Evolutionary conservation across 2,888 invertebrate species (phyloP).

Genomic region (Amiota minor): DNA sequence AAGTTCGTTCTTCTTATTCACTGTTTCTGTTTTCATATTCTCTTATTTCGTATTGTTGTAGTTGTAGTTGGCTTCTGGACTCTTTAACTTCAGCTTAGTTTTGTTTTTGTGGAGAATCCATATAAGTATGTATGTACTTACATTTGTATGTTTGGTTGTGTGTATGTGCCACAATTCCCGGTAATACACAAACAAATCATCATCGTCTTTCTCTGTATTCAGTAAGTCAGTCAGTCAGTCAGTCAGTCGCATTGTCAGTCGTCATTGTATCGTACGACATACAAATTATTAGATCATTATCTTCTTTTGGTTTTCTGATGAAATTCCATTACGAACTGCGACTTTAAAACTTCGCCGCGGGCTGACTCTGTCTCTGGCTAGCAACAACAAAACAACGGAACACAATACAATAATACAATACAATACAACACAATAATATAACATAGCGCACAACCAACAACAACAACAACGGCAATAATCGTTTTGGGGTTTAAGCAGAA

Average conservation of each 20-base stretch:
- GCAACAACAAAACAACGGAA: background rate
- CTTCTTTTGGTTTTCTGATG: conserved; percentile 67
- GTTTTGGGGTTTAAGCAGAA: background rate
- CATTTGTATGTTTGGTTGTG: background rate
- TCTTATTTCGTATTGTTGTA: conserved; percentile 25
- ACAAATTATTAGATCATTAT: conserved; percentile 62
- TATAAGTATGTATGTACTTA: too few relatives aligned
- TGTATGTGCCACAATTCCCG: conserved; percentile 21
- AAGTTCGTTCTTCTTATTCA: conserved; percentile 41
- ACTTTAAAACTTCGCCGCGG: conserved; percentile 20
- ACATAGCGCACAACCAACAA: conserved; percentile 13
- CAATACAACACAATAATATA: too few relatives aligned
- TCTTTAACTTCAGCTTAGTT: conserved; percentile 16
- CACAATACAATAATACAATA: too few relatives aligned
- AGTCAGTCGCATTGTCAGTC: background rate
- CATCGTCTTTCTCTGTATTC: background rate
- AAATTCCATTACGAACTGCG: conserved; percentile 48
- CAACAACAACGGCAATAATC: background rate
- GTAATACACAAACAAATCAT: conserved; percentile 30
- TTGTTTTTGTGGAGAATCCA: conserved; percentile 14
- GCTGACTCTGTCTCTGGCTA: background rate
- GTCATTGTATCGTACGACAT: conserved; percentile 4
- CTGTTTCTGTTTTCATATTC: conserved; percentile 38
- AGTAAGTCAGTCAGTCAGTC: background rate
- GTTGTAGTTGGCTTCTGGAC: conserved; percentile 44